These are phyloP conservation scores for Saturnia pavonia DNA, from an alignment of 2,888 invertebrate species.

Conservation along the genomic window DNA sequence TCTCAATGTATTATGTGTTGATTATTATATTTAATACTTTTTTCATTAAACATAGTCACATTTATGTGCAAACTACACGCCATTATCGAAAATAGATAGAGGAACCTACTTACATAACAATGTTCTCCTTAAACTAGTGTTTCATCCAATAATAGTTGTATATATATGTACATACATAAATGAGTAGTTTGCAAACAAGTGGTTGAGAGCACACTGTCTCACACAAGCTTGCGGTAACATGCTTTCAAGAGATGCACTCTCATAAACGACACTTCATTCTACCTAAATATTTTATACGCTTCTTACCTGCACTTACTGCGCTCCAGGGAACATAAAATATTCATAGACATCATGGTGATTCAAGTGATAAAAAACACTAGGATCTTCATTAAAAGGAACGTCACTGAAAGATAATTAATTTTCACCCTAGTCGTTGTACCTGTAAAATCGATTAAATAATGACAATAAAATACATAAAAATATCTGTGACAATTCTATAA, in stretches of 20 bases:
- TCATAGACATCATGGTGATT: neutral
- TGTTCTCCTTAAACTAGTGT: constrained; percentile 20
- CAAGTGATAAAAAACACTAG: neutral
- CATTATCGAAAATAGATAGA: neutral
- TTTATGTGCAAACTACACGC: neutral
- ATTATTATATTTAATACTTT: too few species aligned
- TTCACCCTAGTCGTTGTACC: too few species aligned
- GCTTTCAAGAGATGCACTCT: constrained; percentile 37
- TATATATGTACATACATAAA: constrained; percentile 34
- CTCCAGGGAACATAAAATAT: neutral
- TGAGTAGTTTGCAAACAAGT: constrained; percentile 46
- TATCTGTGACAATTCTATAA: too few species aligned
- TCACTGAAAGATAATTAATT: neutral
- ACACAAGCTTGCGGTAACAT: constrained; percentile 54
- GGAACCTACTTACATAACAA: neutral
- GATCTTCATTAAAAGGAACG: neutral
- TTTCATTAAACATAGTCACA: constrained; percentile 7
- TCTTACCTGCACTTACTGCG: neutral
- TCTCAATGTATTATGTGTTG: too few species aligned
- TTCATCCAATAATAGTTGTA: constrained; percentile 45
- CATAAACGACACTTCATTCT: constrained; percentile 32
- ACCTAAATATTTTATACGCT: constrained; percentile 13
- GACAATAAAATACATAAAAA: too few species aligned
- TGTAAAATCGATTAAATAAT: too few species aligned
- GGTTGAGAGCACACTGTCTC: constrained; percentile 49